Evolutionary conservation across 2,797 vertebrate genomes (phyloP), one percentile per base, ranked within the genome.

Genomic region (Rhodeus uyekii): DNA sequence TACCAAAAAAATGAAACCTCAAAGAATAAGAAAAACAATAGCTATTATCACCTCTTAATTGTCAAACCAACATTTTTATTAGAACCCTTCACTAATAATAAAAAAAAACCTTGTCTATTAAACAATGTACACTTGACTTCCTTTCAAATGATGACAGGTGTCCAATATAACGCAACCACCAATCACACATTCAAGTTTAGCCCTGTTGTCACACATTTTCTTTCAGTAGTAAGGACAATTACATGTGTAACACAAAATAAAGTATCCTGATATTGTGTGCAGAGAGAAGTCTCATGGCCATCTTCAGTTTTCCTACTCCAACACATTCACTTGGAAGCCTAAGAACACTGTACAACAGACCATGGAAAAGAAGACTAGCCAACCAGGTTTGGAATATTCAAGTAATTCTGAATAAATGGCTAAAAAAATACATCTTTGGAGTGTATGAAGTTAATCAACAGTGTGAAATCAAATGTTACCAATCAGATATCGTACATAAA

Each of bases 341-440:
- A n/a, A n/a, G n/a, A n/a, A n/a, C n/a, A n/a, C n/a, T n/a, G n/a
- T 84, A 90, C 89, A 76, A 86, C 80, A 78, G 86, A 90, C 78
- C 88, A 87, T 85, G 87, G 84, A 86, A 90, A 83, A 87, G 64
- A 91, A 88, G 79, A 90, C 84, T 90, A 89, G 90, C 85, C 29
- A 89, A 91, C 83, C 83, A 83, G 88, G 85, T 82, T 91, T 89
- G 91, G 86, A 89, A 91, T 89, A 91, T 94, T 94, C 92, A 94
- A 95, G 93, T 94, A 94, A 93, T 87, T 91, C 86, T 90, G 84
- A 93, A 89, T 85, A 87, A 88, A 93, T 91, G 91, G 90, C 82
- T 50, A 91, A 84, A 88, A n/a, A 89, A 81, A 83, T 44, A 83
- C 85, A 85, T 90, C 85, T 91, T 88, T 86, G 88, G 89, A 92